Conservation (phyloP, 2,797 vertebrate species). For the Meriones psammophilus region DNA sequence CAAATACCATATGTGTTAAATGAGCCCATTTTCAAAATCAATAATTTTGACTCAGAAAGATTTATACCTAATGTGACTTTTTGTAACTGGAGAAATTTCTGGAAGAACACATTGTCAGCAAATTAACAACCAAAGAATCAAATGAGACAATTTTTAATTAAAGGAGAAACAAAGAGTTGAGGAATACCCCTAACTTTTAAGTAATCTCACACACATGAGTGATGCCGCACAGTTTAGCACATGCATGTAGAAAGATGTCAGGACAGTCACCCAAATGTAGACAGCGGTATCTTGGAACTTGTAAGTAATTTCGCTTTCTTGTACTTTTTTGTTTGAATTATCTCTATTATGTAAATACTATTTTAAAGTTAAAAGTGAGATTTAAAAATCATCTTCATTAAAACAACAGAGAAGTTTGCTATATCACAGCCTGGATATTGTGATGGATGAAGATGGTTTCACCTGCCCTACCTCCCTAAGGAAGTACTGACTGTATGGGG, state of each 20-base stretch:
- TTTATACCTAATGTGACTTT: not conserved
- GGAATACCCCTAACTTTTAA: not conserved
- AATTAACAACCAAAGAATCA: not conserved
- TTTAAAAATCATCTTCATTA: not conserved
- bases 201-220: not conserved
- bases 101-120: not conserved
- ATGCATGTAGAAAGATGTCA: not conserved
- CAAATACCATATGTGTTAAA: not conserved
- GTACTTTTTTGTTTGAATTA: not conserved
- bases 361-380: not conserved
- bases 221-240: not conserved
- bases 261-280: not conserved
- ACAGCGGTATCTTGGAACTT: not conserved
- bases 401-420: not conserved
- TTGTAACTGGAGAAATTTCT: not conserved
- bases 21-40: not conserved
- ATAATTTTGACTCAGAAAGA: not conserved
- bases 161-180: not conserved
- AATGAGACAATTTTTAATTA: not conserved
- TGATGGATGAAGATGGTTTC: not conserved
- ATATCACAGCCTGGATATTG: not conserved
- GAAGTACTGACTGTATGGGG: not conserved
- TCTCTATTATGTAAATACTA: not conserved
- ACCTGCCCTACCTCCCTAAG: not conserved
- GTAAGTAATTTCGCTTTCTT: not conserved